Evolutionary conservation across 2,113 vertebrate species (phyloP).

Genomic region (Oryzias celebensis): DNA sequence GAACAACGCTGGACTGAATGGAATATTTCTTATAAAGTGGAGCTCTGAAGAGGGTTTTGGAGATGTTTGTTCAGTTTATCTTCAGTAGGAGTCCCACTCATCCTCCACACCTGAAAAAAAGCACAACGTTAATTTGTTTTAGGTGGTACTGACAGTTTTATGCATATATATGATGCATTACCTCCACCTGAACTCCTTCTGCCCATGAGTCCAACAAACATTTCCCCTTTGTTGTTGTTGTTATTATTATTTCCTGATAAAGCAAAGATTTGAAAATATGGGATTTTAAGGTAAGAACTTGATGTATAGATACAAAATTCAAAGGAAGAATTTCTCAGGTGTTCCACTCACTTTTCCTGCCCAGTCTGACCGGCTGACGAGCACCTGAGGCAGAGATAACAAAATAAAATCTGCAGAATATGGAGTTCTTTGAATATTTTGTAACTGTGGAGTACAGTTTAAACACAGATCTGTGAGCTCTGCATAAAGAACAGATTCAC

Average conservation of each 20-base stretch:
- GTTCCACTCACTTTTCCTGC: conserved; percentile 64
- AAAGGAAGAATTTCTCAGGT: accelerated
- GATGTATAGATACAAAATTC: neutral
- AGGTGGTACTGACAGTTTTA: no score
- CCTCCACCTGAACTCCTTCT: conserved; percentile 67
- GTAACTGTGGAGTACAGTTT: neutral
- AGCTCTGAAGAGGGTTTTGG: neutral
- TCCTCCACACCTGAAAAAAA: conserved; percentile 48
- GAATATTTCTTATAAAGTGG: neutral
- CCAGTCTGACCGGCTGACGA: conserved; percentile 44
- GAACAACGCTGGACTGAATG: no score
- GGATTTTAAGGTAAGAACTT: neutral
- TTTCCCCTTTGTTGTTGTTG: conserved; percentile 64
- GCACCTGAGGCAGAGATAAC: conserved; percentile 33
- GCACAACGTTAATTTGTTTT: neutral
- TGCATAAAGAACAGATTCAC: neutral
- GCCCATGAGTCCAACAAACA: conserved; percentile 73
- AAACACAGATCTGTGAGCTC: neutral
- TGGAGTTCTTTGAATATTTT: neutral
- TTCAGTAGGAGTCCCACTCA: conserved; percentile 40
- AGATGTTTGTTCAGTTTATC: neutral
- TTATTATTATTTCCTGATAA: conserved; percentile 66
- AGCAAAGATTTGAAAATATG: neutral
- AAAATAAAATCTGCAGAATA: neutral
- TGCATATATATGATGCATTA: conserved; percentile 20